Evolutionary conservation across 2,888 invertebrate genomes (phyloP).

Genomic region (Philonicus albiceps): DNA sequence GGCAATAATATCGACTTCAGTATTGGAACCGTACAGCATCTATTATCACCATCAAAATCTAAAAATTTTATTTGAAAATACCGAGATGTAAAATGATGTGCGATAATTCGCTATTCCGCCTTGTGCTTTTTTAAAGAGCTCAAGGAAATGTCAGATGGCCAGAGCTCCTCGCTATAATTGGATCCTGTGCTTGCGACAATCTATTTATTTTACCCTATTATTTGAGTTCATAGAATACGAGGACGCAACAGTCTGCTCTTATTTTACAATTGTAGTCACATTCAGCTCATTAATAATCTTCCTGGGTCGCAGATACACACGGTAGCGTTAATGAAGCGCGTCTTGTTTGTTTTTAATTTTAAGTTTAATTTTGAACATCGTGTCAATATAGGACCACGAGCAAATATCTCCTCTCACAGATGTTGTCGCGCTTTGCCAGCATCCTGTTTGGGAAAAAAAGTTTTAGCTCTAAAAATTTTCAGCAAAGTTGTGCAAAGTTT

Average conservation of each 20-base stretch:
- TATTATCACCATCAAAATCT: background rate
- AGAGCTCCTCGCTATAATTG: background rate
- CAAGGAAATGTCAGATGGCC: background rate
- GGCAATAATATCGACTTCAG: background rate
- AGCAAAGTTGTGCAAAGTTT: background rate
- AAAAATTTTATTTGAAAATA: background rate
- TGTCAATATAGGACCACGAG: background rate
- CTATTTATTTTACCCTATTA: background rate
- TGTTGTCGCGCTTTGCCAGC: background rate
- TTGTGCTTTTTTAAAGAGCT: background rate
- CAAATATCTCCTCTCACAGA: background rate
- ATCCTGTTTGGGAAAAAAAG: background rate
- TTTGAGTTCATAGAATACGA: background rate
- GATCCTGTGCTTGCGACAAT: background rate
- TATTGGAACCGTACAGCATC: background rate
- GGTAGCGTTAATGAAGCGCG: background rate
- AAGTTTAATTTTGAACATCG: background rate
- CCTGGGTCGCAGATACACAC: background rate
- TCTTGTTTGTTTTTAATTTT: background rate
- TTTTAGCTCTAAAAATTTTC: background rate
- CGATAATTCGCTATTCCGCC: background rate
- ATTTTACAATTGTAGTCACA: background rate
- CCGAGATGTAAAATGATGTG: background rate
- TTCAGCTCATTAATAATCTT: background rate
- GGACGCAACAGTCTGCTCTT: background rate